Base-by-base conservation (phyloP, 2,888 invertebrate species). In the Aethes cnicana region DNA sequence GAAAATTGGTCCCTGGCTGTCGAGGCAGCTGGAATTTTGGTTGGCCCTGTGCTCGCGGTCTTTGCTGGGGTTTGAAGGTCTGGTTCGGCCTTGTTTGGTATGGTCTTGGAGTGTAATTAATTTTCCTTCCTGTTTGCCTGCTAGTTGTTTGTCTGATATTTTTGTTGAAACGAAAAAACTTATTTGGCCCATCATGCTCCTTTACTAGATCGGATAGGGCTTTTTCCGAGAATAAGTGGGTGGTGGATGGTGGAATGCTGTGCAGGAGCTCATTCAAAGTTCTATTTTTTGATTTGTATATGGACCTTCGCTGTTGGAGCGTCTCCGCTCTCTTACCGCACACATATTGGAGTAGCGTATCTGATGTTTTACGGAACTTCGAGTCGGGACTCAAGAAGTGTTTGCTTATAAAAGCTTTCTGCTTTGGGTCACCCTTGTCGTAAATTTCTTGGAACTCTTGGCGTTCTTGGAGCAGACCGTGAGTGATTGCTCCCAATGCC, bases 161-260 rank as follows among this genome's bases (percentile, higher is more conserved):
- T 6, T 17, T 33, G 33, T 16, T 33, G 33, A 2, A n/a, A 16
- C 14, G 33, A 14, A 33, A 33, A 33, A 16, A 33, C 7, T 17
- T 33, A 1, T 2, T 16, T 17, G 33, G 33, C 16, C 33, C 33
- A 8, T 14, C 33, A 14, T 33, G 33, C 1, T 33, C 33, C 14
- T 33, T 33, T 17, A 33, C 16, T n/a, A 33, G 33, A n/a, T 33
- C 33, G 2, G 33, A 12, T 33, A 17, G 14, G 33, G 33, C 33
- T 33, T n/a, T n/a, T n/a, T n/a, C 33, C 8, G 14, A 16, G 4
- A 33, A 33, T 8, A 33, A 17, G 33, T 33, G 33, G 4, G 33
- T 17, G 5, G 12, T n/a, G n/a, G 33, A 33, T 2, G 33, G 33
- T n/a, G 33, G 33, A 2, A 33, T 33, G 6, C 4, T 7, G 16